Evolutionary conservation across 2,113 vertebrate genomes (phyloP).

Genomic region (Clarias magur): DNA sequence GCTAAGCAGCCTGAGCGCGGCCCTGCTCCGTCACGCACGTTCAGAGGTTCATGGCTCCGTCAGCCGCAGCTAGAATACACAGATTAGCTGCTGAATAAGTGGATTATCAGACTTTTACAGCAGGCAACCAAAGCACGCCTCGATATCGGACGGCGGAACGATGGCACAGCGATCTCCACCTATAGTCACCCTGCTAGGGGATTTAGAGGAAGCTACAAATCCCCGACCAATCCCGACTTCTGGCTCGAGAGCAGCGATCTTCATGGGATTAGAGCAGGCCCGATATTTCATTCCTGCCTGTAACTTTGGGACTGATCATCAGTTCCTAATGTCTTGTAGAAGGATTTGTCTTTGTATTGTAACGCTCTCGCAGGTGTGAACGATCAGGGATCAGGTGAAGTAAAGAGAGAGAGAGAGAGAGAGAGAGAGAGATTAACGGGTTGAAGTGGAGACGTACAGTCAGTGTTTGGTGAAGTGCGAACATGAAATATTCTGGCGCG

Average conservation of each 20-base stretch:
- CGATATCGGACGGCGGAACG: conserved; percentile 73
- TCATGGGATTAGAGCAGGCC: conserved; percentile 57
- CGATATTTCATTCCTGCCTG: conserved; percentile 55
- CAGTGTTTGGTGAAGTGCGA: conserved; percentile 67
- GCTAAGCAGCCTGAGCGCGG: conserved; percentile 43
- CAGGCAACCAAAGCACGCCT: conserved; percentile 78
- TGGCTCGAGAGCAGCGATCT: conserved; percentile 60
- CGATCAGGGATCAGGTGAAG: conserved; percentile 2
- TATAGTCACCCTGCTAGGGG: conserved; percentile 71
- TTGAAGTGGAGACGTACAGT: neutral
- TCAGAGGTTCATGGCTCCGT: conserved; percentile 58
- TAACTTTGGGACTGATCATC: conserved; percentile 65
- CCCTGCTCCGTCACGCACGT: conserved; percentile 46
- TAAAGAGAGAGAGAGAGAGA: neutral
- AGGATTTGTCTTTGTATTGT: conserved; percentile 30
- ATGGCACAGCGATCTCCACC: conserved; percentile 74
- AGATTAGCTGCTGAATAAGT: conserved; percentile 81
- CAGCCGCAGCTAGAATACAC: conserved; percentile 72
- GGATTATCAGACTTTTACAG: conserved; percentile 79
- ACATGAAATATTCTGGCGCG: conserved; percentile 60
- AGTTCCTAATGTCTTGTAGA: conserved; percentile 50
- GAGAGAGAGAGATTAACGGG: neutral
- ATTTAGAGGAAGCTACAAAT: conserved; percentile 76
- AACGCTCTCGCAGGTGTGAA: neutral
- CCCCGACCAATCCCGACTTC: conserved; percentile 64